These are phyloP conservation scores for Drosophila miranda DNA, from an alignment of 1,140 invertebrate species.

Conservation along the genomic window DNA sequence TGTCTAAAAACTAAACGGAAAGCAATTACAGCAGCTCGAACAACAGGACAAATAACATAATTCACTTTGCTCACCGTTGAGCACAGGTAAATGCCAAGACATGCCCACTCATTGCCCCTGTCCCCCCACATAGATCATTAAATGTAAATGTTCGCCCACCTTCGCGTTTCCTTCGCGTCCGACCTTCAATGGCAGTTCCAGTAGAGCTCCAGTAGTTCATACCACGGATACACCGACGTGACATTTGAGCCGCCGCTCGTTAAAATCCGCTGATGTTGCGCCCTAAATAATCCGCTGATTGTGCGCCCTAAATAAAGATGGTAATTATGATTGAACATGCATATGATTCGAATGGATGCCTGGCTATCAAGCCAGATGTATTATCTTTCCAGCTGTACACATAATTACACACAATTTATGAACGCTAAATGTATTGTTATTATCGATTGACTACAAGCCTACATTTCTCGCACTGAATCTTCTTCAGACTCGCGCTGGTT, in stretches of 20 bases:
- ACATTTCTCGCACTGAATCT: too few species aligned
- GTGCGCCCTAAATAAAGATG: neutral
- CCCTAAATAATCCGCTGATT: neutral
- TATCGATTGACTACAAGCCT: too few species aligned
- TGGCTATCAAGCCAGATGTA: too few species aligned
- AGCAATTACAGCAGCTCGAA: conserved; percentile 48
- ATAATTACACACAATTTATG: too few species aligned
- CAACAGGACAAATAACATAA: conserved; percentile 56
- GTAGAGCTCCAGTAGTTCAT: neutral
- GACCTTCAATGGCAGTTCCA: conserved; percentile 30
- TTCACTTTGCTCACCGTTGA: conserved; percentile 43
- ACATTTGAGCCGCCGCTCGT: conserved; percentile 29
- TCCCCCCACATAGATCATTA: conserved; percentile 61
- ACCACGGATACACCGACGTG: neutral
- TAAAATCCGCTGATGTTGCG: conserved; percentile 21
- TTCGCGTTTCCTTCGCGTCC: conserved; percentile 15
- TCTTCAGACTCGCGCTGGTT: neutral
- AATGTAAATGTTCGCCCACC: conserved; percentile 57
- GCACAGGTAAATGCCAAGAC: conserved; percentile 30
- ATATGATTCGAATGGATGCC: too few species aligned
- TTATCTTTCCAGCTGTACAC: too few species aligned
- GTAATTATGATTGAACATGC: too few species aligned
- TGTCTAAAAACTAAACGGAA: conserved; percentile 55
- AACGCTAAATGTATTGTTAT: too few species aligned
- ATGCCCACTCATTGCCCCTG: neutral